Conservation (phyloP, 2,888 invertebrate genomes). For the Gerosis bhagava region DNA sequence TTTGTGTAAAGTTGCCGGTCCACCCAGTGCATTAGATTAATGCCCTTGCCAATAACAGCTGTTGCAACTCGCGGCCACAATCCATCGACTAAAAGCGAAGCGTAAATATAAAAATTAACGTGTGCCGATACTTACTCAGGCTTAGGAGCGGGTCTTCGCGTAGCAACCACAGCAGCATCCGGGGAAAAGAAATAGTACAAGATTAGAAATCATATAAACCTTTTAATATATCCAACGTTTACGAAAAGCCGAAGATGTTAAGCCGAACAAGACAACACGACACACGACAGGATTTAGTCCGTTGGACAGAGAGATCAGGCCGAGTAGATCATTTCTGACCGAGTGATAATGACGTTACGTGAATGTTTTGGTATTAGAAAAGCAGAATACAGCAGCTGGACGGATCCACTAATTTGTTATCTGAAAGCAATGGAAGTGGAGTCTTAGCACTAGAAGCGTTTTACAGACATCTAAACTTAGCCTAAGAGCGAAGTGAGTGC, state of each 20-base stretch:
- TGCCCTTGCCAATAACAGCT: constrained; percentile 53
- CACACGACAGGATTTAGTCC: constrained; percentile 22
- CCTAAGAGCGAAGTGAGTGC: constrained; percentile 72
- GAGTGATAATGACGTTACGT: constrained; percentile 41
- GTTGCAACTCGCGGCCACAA: constrained; percentile 50
- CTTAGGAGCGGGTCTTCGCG: constrained; percentile 85
- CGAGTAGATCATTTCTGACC: constrained; percentile 29
- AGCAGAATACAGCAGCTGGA: constrained; percentile 47
- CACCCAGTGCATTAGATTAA: constrained; percentile 40
- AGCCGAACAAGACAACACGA: constrained; percentile 19
- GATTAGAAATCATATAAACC: constrained; percentile 53
- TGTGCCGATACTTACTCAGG: constrained; percentile 82
- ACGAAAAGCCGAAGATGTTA: constrained; percentile 25
- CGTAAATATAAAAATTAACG: constrained; percentile 43
- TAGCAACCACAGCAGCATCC: constrained; percentile 63
- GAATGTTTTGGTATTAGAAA: constrained; percentile 50
- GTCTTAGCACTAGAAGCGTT: constrained; percentile 70
- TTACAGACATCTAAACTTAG: constrained; percentile 64
- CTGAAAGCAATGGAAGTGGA: constrained; percentile 70
- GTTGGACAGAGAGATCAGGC: constrained; percentile 13
- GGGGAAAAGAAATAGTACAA: constrained; percentile 60
- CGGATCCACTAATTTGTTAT: constrained; percentile 53
- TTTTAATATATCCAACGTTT: constrained; percentile 41
- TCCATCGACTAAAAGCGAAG: constrained; percentile 68
- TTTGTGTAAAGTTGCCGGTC: constrained; percentile 21